phyloP scores from a whole-genome alignment of 2,113 vertebrate genomes.

The Platysteira castanea region DNA sequence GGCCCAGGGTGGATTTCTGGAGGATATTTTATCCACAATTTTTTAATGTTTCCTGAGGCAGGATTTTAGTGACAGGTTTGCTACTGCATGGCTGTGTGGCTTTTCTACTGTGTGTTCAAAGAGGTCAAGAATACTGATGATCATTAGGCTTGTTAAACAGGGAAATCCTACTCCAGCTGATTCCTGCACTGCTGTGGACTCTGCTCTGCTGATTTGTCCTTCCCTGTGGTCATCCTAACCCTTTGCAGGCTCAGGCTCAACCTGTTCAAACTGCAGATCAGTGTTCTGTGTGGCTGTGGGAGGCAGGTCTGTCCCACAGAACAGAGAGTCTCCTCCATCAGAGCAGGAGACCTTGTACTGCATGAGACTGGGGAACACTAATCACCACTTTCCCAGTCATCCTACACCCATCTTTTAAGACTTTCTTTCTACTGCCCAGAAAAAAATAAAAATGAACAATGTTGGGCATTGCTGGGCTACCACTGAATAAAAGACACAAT shows the following conservation, averaged over 20 bases:
- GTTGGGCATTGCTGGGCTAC: background rate
- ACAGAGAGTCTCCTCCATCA: background rate
- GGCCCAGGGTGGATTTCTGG: background rate
- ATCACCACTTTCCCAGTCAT: background rate
- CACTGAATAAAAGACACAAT: background rate
- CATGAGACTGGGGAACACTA: background rate
- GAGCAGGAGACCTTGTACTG: background rate
- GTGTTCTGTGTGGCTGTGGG: background rate
- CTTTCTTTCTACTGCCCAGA: background rate
- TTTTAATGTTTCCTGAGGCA: background rate
- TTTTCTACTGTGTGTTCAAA: background rate
- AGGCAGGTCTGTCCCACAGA: background rate
- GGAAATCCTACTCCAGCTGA: background rate
- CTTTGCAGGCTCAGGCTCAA: background rate
- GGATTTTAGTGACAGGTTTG: background rate
- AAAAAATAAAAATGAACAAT: background rate
- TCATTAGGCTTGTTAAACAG: background rate
- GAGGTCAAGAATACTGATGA: background rate
- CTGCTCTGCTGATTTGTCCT: background rate
- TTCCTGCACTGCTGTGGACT: rapidly evolving
- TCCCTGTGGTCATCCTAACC: background rate
- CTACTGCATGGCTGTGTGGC: background rate
- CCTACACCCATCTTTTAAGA: background rate
- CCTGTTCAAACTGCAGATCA: background rate
- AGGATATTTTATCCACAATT: background rate